phyloP scores from a whole-genome alignment of 2,113 vertebrate genomes.

The Pelvicachromis taeniatus region DNA sequence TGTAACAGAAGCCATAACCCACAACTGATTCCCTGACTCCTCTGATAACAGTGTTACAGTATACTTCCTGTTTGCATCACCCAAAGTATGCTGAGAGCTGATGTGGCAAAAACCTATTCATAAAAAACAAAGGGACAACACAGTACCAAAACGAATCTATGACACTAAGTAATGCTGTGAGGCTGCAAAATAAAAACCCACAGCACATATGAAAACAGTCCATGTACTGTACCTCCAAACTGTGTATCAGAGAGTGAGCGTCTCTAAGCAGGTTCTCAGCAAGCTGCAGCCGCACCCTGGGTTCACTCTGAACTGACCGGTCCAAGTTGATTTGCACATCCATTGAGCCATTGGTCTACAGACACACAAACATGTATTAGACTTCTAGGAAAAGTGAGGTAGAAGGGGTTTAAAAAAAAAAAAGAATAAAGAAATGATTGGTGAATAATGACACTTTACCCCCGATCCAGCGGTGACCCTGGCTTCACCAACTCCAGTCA shows the following conservation, averaged over 20 bases:
- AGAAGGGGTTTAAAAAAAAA: not conserved
- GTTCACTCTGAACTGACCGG: conserved; percentile 75
- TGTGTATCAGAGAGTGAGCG: conserved; percentile 72
- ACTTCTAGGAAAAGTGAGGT: not conserved
- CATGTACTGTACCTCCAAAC: conserved; percentile 74
- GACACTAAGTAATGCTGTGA: not conserved
- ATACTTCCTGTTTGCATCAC: not conserved
- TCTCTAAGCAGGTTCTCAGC: conserved; percentile 83
- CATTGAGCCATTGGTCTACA: conserved; percentile 72
- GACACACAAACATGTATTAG: not conserved
- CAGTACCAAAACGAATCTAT: not conserved
- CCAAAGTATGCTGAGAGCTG: not conserved
- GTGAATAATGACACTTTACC: conserved; percentile 14
- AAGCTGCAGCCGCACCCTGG: conserved; percentile 80
- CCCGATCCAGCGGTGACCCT: conserved; percentile 60
- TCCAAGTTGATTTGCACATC: conserved; percentile 85
- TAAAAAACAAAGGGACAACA: not conserved
- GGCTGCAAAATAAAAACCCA: not conserved
- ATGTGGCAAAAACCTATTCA: not conserved
- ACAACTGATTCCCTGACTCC: not conserved
- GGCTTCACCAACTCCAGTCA: conserved; percentile 69
- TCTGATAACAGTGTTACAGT: not conserved
- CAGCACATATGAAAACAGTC: not conserved
- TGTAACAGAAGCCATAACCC: not conserved
- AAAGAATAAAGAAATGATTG: not conserved